Evolutionary conservation across 2,113 vertebrate genomes (phyloP).

Genomic region (Ptilorrhoa leucosticta): DNA sequence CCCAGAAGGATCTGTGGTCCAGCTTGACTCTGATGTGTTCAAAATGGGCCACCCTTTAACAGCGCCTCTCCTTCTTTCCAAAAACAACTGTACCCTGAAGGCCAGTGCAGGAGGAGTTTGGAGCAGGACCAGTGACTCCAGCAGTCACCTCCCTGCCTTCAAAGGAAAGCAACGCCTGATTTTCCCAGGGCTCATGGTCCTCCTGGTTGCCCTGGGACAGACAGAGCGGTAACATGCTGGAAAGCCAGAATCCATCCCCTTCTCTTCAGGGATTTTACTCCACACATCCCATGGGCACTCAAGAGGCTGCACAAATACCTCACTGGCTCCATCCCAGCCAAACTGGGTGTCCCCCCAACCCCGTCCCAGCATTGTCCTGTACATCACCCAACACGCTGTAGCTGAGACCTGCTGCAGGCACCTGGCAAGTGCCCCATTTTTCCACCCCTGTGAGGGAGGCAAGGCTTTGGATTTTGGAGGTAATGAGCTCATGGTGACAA

Average conservation of each 20-base stretch:
- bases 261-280: neutral
- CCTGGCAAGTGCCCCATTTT: neutral
- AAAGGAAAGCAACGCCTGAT: neutral
- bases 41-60: neutral
- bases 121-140: neutral
- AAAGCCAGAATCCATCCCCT: neutral
- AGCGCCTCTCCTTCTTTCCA: neutral
- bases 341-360: neutral
- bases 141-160: neutral
- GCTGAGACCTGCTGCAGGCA: neutral
- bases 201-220: neutral
- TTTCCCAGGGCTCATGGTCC: neutral
- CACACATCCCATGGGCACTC: neutral
- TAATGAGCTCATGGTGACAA: neutral
- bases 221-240: neutral
- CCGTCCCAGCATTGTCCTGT: accelerated
- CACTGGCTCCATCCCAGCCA: neutral
- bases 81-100: neutral
- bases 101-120: neutral
- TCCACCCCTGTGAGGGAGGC: neutral
- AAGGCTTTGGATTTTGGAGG: neutral
- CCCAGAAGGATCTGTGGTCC: neutral
- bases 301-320: neutral
- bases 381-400: neutral
- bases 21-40: neutral